phyloP scores from a whole-genome alignment of 1,140 invertebrate genomes.

The Magallana gigas region DNA sequence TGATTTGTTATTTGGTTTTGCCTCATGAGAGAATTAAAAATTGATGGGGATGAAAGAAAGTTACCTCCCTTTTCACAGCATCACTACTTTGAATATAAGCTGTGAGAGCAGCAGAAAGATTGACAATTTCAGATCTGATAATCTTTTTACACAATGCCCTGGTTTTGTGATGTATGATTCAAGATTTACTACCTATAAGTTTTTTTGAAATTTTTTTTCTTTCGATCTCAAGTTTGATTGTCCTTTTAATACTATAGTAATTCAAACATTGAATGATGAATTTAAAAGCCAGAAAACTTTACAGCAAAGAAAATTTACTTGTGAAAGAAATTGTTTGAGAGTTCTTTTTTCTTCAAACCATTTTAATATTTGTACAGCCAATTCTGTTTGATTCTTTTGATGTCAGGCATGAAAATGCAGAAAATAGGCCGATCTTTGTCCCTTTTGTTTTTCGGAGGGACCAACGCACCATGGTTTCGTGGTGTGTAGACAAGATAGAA shows the following conservation, averaged over 20 bases:
- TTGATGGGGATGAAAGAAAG: too few species aligned
- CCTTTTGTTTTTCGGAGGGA: not conserved
- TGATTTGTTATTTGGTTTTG: too few species aligned
- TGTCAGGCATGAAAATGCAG: not conserved
- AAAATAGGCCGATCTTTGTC: not conserved
- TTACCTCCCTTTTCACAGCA: too few species aligned
- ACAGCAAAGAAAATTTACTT: not conserved
- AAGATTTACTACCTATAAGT: too few species aligned
- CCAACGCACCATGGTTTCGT: not conserved
- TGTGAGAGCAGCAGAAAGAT: too few species aligned
- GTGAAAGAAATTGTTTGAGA: not conserved
- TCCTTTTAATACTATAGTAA: not conserved
- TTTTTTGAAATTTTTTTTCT: not conserved
- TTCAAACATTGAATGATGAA: not conserved
- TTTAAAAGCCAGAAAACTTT: not conserved
- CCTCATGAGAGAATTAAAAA: too few species aligned
- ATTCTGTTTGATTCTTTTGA: not conserved
- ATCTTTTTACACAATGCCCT: too few species aligned
- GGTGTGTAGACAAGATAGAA: not conserved
- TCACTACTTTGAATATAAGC: too few species aligned
- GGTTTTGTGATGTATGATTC: too few species aligned
- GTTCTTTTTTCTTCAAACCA: not conserved
- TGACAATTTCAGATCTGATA: too few species aligned
- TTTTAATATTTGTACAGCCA: constrained; percentile 5
- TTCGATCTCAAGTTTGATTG: not conserved